Base-by-base conservation (phyloP, 2,888 invertebrate species). In the Xestia ashworthii region DNA sequence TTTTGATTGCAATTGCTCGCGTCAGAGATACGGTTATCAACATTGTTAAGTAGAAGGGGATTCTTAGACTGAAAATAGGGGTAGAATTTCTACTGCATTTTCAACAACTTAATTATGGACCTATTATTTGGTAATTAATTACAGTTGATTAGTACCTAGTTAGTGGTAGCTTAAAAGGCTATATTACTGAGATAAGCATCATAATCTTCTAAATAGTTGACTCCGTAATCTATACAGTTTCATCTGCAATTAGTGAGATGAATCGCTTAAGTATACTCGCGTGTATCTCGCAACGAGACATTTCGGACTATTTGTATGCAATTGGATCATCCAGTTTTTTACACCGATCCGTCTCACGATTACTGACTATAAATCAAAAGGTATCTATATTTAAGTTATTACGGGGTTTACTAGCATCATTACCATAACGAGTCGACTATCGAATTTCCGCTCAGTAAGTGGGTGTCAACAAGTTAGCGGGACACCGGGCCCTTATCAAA, bases 401-500 rank as follows among this genome's bases (percentile, higher is more conserved):
- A 68, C 71, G 25, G 58, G 68, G 25, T 83, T 83, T 80, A 66
- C 62, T 80, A 65, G 41, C 64, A 12, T 65, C 58, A 74, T 82
- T 73, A 77, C 72, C 81, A 84, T 83, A 83, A 83, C 84, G 62
- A 74, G 84, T 72, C 38, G 44, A 55, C 77, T 71, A 71, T 77
- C 68, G 66, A 81, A 84, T 65, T 74, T 71, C 72, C 72, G 76
- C 22, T 9, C 48, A 74, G 67, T 64, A 46, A 83, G 65, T 75
- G 80, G 60, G 74, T 78, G 76, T 83, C 58, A 85, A 67, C 74
- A 62, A 64, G 71, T 76, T 76, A 83, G 78, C 81, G 83, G 81
- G 73, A 78, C 73, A 71, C 5, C 38, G 14, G 72, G 65, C 76
- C 76, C 79, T 80, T 80, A 73, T 75, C 76, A 72, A 68, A 78